These are phyloP conservation scores for Diarsia mendica DNA, from an alignment of 2,888 invertebrate genomes.

Conservation along the genomic window DNA sequence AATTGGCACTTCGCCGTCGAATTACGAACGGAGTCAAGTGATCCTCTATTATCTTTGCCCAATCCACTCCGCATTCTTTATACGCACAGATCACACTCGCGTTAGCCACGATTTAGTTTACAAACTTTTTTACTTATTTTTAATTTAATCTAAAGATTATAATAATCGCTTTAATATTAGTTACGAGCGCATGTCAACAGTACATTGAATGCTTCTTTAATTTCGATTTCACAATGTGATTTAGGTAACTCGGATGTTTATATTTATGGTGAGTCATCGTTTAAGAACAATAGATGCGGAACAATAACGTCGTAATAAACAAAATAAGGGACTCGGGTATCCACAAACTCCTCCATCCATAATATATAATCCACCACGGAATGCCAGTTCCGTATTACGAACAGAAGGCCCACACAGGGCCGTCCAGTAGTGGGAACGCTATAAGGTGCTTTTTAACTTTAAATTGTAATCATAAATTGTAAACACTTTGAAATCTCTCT, in stretches of 20 bases:
- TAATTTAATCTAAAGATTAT: background rate
- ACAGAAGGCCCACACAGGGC: background rate
- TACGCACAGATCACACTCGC: constrained; percentile 7
- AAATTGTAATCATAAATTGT: no score
- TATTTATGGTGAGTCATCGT: constrained; percentile 29
- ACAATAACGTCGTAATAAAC: constrained; percentile 33
- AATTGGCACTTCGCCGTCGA: no score
- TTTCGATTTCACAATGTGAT: constrained; percentile 34
- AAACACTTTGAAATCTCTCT: no score
- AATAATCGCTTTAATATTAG: background rate
- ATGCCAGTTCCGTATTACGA: background rate
- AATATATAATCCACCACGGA: background rate
- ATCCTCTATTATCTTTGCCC: constrained; percentile 7
- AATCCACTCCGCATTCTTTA: constrained; percentile 8
- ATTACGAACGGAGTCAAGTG: constrained; percentile 22
- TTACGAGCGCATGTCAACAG: constrained; percentile 9
- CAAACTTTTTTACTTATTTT: background rate
- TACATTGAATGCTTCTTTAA: constrained; percentile 29
- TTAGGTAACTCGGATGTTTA: constrained; percentile 26
- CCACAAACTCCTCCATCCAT: background rate
- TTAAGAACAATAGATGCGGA: constrained; percentile 45
- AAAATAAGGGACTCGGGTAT: background rate
- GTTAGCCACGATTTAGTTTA: background rate
- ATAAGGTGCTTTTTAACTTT: background rate
- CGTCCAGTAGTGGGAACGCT: background rate